phyloP scores from a whole-genome alignment of 2,113 vertebrate species.

The Sciurus niger region DNA sequence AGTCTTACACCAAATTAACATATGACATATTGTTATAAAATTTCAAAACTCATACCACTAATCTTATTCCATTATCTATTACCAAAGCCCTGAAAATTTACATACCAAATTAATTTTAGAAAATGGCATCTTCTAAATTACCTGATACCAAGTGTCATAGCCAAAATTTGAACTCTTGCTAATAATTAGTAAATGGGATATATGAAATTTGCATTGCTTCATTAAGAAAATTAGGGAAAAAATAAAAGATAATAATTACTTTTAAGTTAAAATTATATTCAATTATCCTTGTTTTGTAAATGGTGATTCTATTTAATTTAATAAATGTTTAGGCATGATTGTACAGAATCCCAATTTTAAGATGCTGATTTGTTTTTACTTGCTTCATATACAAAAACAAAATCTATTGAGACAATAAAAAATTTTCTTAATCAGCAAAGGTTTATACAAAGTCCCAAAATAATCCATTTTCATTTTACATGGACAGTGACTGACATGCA shows the following conservation, averaged over 20 bases:
- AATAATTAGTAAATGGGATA: background rate
- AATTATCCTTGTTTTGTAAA: background rate
- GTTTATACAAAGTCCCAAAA: slow-evolving; percentile 31
- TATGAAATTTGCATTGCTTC: slow-evolving; percentile 33
- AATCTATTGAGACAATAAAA: background rate
- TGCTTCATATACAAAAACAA: too few relatives aligned
- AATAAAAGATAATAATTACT: background rate
- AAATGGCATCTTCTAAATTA: background rate
- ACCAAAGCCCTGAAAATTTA: slow-evolving; percentile 17
- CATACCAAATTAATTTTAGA: slow-evolving; percentile 26
- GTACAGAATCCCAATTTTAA: slow-evolving; percentile 36
- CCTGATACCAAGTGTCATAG: background rate
- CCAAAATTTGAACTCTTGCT: slow-evolving; percentile 41
- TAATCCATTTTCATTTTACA: slow-evolving; percentile 10
- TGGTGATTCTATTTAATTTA: slow-evolving; percentile 19
- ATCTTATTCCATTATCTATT: slow-evolving; percentile 1
- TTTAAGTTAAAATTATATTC: slow-evolving; percentile 32
- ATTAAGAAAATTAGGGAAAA: background rate
- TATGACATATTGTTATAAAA: background rate
- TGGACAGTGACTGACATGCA: background rate
- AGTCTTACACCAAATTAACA: slow-evolving; percentile 39
- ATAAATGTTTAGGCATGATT: slow-evolving; percentile 12
- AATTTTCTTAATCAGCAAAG: slow-evolving; percentile 48
- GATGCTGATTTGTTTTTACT: background rate
- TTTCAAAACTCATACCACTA: slow-evolving; percentile 4